Evolutionary conservation across 2,113 vertebrate genomes (phyloP).

Genomic region (Zootoca vivipara): DNA sequence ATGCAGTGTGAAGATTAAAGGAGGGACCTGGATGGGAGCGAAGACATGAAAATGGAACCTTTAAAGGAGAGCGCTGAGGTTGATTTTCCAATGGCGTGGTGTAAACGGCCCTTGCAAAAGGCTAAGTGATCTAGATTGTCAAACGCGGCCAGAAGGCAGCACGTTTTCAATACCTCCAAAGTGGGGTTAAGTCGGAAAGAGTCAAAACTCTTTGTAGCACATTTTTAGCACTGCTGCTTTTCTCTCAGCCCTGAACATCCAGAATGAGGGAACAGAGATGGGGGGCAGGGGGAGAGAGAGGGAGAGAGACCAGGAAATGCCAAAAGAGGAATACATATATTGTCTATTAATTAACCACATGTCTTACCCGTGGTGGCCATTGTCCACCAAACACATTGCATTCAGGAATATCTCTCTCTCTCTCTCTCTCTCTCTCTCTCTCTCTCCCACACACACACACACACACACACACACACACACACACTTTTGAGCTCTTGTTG

Average conservation of each 20-base stretch:
- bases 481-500: background rate
- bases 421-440: background rate
- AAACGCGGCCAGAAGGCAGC: background rate
- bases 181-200: background rate
- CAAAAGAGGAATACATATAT: too few relatives aligned
- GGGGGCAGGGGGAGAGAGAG: too few relatives aligned
- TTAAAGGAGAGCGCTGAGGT: constrained; percentile 54
- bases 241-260: background rate
- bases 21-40: constrained; percentile 33
- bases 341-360: background rate
- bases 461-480: background rate
- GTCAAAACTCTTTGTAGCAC: background rate
- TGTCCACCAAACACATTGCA: background rate
- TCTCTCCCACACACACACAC: background rate
- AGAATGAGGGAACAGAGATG: background rate
- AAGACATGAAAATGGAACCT: constrained; percentile 65
- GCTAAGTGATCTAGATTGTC: background rate
- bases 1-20: constrained; percentile 71
- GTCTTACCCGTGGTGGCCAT: background rate
- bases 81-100: constrained; percentile 51
- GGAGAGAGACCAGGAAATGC: too few relatives aligned
- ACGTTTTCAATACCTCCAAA: background rate
- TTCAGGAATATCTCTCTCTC: background rate
- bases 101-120: background rate
- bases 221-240: background rate